Evolutionary conservation across 1,140 invertebrate genomes (phyloP), one percentile per base, ranked within the genome.

Genomic region (Drosophila navojoa): DNA sequence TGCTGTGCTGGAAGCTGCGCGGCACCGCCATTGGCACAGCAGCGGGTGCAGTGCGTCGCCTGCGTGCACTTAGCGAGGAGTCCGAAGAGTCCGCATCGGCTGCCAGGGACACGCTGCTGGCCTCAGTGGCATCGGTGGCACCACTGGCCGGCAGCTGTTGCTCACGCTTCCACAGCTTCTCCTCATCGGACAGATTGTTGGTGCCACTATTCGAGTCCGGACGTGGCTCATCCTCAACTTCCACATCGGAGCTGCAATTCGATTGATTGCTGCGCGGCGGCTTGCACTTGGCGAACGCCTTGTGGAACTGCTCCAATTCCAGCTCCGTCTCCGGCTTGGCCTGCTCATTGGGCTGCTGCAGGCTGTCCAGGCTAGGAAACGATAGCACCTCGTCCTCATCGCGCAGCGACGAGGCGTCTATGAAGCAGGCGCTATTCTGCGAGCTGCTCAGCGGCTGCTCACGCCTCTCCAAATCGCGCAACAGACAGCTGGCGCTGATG

Each of bases 351-450:
- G 68, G 58, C 29, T 76, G 73, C 29, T 76, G 73, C 38, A 16
- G 75, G 52, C 81, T 80, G 47, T 89, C 82, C 9, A 90, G 64
- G 52, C 76, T 90, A 42, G 81, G 90, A 54, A 85, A 91, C 11
- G 81, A 86, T 5, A 81, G 71, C 38, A 90, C 81, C 29, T 92
- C 79, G 53, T 95, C 94, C 85, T 96, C 95, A 79, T 96, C 95
- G 9, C 94, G 94, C 27, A 96, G 91, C 77, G 94, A 95, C 1
- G 95, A 95, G 25, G 96, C 96, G 91, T 96, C 96, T 63, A 96
- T 96, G 78, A 96, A 96, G 90, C 95, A 96, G 5, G 84, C 84
- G 67, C 89, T 92, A 9, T 76, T 76, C 10, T 91, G 93, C 0
- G 77, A 75, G 29, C 59, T 66, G 25, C 82, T 62, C 76, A 91